Percentiles rank a stretch among this genome's conserved stretches.
Conservation (phyloP, 2,797 vertebrate genomes). For the Cuculus canorus region DNA sequence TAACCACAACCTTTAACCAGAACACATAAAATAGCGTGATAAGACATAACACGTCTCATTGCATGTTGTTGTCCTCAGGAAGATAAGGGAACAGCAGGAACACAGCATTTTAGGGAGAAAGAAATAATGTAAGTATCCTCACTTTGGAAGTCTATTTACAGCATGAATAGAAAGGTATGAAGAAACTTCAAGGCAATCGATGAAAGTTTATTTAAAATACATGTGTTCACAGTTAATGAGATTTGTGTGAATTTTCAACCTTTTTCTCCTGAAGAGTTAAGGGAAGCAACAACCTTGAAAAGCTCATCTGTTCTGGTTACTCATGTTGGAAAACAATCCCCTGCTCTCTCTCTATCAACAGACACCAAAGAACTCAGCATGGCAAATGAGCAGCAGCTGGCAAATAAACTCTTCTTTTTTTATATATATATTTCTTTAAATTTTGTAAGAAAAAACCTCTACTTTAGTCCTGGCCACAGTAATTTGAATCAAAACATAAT, state of each 20-base stretch:
- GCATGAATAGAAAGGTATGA: not conserved
- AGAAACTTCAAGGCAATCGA: constrained; percentile 50
- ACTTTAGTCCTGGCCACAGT: constrained; percentile 34
- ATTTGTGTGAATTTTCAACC: constrained; percentile 57
- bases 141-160: not conserved
- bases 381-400: not conserved
- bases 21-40: not conserved
- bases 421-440: not conserved
- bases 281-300: constrained; percentile 69
- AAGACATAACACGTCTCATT: not conserved
- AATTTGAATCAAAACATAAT: constrained; percentile 34
- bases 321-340: constrained; percentile 37
- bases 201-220: constrained; percentile 58
- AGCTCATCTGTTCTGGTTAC: constrained; percentile 70
- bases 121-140: not conserved
- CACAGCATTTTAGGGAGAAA: constrained; percentile 8
- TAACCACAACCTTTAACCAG: not conserved
- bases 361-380: not conserved
- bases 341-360: constrained; percentile 6
- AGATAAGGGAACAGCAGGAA: not conserved
- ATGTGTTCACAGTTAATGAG: constrained; percentile 61
- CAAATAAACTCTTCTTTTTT: not conserved
- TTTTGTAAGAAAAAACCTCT: not conserved
- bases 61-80: constrained; percentile 11
- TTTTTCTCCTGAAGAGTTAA: constrained; percentile 52